Evolutionary conservation across 2,888 invertebrate genomes (phyloP).

Genomic region (Pammene fasciana): DNA sequence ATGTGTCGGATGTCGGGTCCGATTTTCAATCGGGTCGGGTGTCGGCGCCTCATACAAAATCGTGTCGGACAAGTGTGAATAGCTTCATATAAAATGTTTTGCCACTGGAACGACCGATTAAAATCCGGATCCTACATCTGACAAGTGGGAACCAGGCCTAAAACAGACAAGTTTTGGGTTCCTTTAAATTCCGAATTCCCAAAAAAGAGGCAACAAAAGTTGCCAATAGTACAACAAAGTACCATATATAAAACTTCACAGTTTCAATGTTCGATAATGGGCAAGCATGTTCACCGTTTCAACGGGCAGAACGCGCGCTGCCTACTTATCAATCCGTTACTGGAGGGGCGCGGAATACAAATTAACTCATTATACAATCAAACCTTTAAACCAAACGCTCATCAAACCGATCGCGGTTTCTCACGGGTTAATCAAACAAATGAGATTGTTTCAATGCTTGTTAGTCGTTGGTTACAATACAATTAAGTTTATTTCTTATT

Average conservation of each 20-base stretch:
- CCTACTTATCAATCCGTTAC: constrained; percentile 50
- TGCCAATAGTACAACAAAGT: background rate
- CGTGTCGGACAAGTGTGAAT: no score
- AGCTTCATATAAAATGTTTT: no score
- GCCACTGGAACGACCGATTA: no score
- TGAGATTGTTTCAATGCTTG: constrained; percentile 5
- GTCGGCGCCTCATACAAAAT: no score
- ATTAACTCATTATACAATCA: constrained; percentile 47
- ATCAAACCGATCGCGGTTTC: constrained; percentile 20
- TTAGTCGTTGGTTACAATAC: background rate
- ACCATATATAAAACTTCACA: constrained; percentile 9
- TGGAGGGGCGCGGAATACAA: constrained; percentile 48
- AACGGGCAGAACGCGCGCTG: constrained; percentile 40
- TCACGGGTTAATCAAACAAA: constrained; percentile 16
- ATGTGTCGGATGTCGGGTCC: no score
- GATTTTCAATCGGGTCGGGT: no score
- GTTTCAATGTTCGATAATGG: constrained; percentile 22
- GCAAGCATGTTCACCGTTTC: constrained; percentile 23
- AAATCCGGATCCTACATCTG: no score
- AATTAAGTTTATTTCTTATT: no score
- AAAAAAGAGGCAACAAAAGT: background rate
- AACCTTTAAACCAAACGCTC: constrained; percentile 13
- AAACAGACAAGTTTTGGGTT: background rate
- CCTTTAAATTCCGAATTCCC: background rate
- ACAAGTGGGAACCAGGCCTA: no score